Base-by-base conservation (phyloP, 2,888 invertebrate species). In the Glaucopsyche alexis region DNA sequence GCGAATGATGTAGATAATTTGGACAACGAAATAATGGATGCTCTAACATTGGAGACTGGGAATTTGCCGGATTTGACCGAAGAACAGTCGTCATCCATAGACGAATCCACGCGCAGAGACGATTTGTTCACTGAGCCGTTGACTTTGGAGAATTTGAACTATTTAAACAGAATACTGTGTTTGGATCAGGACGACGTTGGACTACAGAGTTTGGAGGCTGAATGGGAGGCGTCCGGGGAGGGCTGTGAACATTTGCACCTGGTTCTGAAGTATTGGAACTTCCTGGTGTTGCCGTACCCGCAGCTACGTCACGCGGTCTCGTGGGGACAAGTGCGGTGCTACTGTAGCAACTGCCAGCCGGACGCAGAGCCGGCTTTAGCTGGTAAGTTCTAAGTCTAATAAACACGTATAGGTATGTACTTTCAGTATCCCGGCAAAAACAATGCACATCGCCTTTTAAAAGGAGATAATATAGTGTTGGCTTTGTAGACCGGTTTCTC, bases 61-160 rank as follows among this genome's bases (percentile, higher is more conserved):
- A 91, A 90, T 71, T 77, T 91, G 74, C 91, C 91, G 0, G 91
- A 91, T 76, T 76, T 91, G 42, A 86, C 88, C 1, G 91, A 91
- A 60, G 91, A 91, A 73, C 89, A 86, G 72, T 89, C 90, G 0
- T 87, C 89, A 0, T 90, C 90, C 0, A 80, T 88, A 1, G 90
- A 91, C 69, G 90, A 90, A 14, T 90, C 91, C 1, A 88, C 88
- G 0, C 86, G 88, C 13, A 86, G 87, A 0, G 90, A 89, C 67
- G 91, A 90, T 52, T 77, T 84, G 52, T 87, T 83, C 82, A 78
- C 83, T 0, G 88, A 88, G 29, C 79, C 84, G 0, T 76, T 88
- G 19, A 81, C 88, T 0, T 77, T 82, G 0, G 90, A 89, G 72
- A 88, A 90, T 73, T 78, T 90, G 71, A 83, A 85, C 70, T 91